These are phyloP conservation scores for Sesia bembeciformis DNA, from an alignment of 2,888 invertebrate genomes.

Conservation along the genomic window DNA sequence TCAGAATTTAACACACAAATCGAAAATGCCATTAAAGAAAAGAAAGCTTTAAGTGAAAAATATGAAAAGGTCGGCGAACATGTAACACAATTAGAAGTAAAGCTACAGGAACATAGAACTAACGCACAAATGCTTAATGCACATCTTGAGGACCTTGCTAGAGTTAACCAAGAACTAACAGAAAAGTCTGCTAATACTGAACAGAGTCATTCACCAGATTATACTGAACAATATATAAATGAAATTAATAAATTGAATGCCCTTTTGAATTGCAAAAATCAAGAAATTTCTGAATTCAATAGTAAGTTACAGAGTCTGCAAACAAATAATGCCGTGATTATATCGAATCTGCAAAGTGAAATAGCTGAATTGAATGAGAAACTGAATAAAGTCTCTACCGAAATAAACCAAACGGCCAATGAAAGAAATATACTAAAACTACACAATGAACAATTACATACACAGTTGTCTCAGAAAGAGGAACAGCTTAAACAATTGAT, in stretches of 20 bases:
- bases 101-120: conserved; percentile 44
- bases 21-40: conserved; percentile 59
- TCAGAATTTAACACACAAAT: conserved; percentile 59
- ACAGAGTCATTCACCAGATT: conserved; percentile 36
- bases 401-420: conserved; percentile 23
- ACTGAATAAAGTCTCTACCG: conserved; percentile 20
- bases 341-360: conserved; percentile 34
- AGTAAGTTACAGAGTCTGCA: conserved; percentile 37
- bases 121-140: conserved; percentile 41
- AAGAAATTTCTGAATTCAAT: conserved; percentile 50
- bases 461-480: conserved; percentile 36
- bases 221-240: conserved; percentile 62
- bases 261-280: conserved; percentile 60
- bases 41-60: conserved; percentile 61
- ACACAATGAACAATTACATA: conserved; percentile 34
- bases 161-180: conserved; percentile 40
- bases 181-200: conserved; percentile 28
- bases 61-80: conserved; percentile 66
- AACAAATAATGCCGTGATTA: conserved; percentile 23
- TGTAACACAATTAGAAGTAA: conserved; percentile 41
- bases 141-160: conserved; percentile 44
- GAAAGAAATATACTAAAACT: conserved; percentile 29
- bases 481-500: conserved; percentile 46
- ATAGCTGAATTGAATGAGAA: conserved; percentile 45
- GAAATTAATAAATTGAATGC: conserved; percentile 75